Evolutionary conservation across 2,113 vertebrate species (phyloP), one percentile per base, ranked within the genome.

Genomic region (Entomyzon cyanotis): DNA sequence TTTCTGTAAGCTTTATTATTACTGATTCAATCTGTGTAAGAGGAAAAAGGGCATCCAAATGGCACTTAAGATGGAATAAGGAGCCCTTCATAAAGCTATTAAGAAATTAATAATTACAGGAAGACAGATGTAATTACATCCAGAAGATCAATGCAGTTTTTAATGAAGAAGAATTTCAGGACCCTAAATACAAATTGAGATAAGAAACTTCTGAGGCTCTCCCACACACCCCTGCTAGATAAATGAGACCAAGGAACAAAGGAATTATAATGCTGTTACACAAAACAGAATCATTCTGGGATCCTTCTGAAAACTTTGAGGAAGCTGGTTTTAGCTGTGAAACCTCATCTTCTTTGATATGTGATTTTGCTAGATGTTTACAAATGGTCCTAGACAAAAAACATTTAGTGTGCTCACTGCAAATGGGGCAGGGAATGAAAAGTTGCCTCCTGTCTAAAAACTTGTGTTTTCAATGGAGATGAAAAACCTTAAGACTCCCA

Each of bases 71-170:
- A 93, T 84, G 82, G 87, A 94, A 95, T 90, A 95, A 97, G 90
- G 31, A 92, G 88, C 92, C 85, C 93, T 96, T 96, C 94, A 96
- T 95, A 95, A 95, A 97, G 92, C 93, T 94, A 95, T 96, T 97
- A 95, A 93, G 96, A 96, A 96, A 95, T 96, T 96, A 93, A 95
- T 96, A 96, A 96, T 96, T 96, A 90, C 94, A 97, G 94, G 95
- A 97, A 97, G 95, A 90, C 92, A 96, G 94, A 95, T 63, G 41
- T 96, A 96, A 97, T 97, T 94, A 71, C 79, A 94, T 78, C 65
- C 60, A 94, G 71, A 94, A 96, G 90, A 96, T 96, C 96, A 95
- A 95, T 96, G 88, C 68, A 78, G 41, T 4, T 93, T 93, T 92
- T 96, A 95, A 94, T 92, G 88, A 97, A 92, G 41, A 75, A 95